phyloP scores from a whole-genome alignment of 1,140 invertebrate species.

The Drosophila sp. region DNA sequence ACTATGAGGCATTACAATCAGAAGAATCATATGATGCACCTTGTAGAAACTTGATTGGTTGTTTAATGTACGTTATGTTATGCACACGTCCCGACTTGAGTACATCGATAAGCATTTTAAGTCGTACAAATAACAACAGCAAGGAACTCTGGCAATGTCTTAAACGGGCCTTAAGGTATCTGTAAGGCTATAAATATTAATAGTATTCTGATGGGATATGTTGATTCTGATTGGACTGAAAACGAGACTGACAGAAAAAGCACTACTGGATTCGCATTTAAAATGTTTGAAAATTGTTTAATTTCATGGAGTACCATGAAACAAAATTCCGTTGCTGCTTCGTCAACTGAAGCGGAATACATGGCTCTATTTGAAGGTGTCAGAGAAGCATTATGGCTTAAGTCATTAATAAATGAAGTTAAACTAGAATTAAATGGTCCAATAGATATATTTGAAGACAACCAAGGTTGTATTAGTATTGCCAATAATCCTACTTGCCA shows the following conservation, averaged over 20 bases:
- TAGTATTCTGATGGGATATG: conserved; percentile 39
- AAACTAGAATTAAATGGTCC: conserved; percentile 25
- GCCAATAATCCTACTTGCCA: conserved; percentile 31
- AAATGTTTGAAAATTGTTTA: conserved; percentile 44
- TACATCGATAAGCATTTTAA: conserved; percentile 2
- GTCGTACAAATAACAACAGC: conserved; percentile 1
- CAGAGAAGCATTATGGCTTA: conserved; percentile 2
- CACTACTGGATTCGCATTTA: conserved; percentile 38
- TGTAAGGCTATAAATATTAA: conserved; percentile 5
- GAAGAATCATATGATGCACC: conserved; percentile 1
- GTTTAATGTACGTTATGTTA: background rate
- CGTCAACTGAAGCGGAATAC: too few species aligned
- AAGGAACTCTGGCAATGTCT: conserved; percentile 7
- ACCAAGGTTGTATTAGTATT: conserved; percentile 27
- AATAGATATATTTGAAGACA: conserved; percentile 27
- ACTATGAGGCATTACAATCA: background rate
- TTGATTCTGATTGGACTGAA: conserved; percentile 55
- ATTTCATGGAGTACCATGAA: conserved; percentile 17
- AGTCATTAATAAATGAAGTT: conserved; percentile 21
- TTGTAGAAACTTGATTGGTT: conserved; percentile 8
- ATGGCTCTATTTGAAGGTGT: conserved; percentile 14
- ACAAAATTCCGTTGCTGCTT: too few species aligned
- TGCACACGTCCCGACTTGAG: conserved; percentile 1
- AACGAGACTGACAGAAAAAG: conserved; percentile 49
- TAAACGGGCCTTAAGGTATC: background rate